A percentile compares a stretch with the other conserved stretches of the same genome.
Conservation (phyloP, 2,888 invertebrate species). For the Epistrophella euchroma region DNA sequence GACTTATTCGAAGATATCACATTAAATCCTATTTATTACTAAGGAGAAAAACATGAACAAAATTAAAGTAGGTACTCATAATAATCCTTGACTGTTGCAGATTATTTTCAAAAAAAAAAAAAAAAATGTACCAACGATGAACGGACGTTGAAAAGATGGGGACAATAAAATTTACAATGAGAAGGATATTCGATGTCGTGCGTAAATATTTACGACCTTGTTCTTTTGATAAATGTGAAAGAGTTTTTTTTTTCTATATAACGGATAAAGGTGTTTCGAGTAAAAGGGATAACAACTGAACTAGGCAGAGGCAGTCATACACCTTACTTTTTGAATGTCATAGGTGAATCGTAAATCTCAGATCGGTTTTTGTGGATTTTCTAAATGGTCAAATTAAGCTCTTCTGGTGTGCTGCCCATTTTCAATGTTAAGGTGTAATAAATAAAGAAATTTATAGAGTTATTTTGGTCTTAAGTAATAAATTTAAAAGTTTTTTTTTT, state of each 20-base stretch:
- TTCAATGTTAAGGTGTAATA: slow-evolving; percentile 34
- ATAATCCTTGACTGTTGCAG: slow-evolving; percentile 29
- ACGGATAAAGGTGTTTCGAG: slow-evolving; percentile 20
- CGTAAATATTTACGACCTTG: slow-evolving; percentile 64
- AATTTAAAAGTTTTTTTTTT: slow-evolving; percentile 12
- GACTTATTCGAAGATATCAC: slow-evolving; percentile 22
- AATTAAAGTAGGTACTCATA: slow-evolving; percentile 14
- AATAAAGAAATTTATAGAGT: slow-evolving; percentile 39
- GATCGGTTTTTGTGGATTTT: slow-evolving; percentile 50
- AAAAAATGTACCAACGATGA: neutral
- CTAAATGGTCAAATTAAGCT: slow-evolving; percentile 43
- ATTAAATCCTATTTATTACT: slow-evolving; percentile 31
- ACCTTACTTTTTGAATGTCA: slow-evolving; percentile 33
- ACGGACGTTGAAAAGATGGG: neutral
- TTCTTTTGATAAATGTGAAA: slow-evolving; percentile 51
- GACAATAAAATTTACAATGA: slow-evolving; percentile 35
- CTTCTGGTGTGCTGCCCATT: slow-evolving; percentile 19
- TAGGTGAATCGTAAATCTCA: slow-evolving; percentile 47
- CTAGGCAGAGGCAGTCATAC: neutral
- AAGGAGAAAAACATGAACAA: neutral
- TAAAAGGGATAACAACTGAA: neutral
- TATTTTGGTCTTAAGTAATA: slow-evolving; percentile 24
- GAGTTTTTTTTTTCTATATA: slow-evolving; percentile 14
- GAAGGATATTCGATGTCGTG: slow-evolving; percentile 40
- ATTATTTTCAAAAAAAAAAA: slow-evolving; percentile 12